phyloP scores from a whole-genome alignment of 2,113 vertebrate species.

The Apodemus speciosus region DNA sequence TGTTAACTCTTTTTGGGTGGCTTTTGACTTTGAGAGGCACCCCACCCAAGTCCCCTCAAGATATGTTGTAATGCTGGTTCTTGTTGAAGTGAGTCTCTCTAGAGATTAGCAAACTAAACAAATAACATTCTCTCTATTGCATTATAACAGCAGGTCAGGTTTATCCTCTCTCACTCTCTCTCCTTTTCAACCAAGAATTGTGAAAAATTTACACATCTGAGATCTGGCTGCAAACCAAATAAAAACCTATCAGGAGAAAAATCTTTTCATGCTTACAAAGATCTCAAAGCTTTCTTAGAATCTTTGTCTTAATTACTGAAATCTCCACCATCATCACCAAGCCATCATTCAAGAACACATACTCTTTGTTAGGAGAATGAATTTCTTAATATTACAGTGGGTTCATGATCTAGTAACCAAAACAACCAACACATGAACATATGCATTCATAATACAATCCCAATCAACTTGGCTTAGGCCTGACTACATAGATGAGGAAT shows the following conservation, averaged over 20 bases:
- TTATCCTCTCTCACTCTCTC: not conserved
- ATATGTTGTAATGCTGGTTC: not conserved
- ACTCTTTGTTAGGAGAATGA: not conserved
- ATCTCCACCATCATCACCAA: not conserved
- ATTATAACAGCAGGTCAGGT: not conserved
- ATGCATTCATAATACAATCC: not conserved
- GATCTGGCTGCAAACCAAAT: constrained; percentile 4
- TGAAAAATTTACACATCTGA: constrained; percentile 21
- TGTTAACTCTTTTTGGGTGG: constrained; percentile 66
- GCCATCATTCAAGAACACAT: not conserved
- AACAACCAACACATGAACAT: not conserved
- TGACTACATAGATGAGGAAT: not conserved
- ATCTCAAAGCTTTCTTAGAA: not conserved
- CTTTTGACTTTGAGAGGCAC: constrained; percentile 48
- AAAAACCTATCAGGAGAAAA: not conserved
- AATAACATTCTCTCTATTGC: not conserved
- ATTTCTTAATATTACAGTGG: not conserved
- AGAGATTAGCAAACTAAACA: not conserved
- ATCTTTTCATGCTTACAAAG: constrained; percentile 17
- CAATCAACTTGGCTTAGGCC: not conserved
- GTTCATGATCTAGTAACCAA: not conserved
- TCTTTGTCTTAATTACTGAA: not conserved
- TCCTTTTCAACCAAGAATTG: not conserved
- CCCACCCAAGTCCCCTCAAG: not conserved
- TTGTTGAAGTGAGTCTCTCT: not conserved